Base-by-base conservation (phyloP, 2,797 vertebrate species). In the Liasis olivaceus region DNA sequence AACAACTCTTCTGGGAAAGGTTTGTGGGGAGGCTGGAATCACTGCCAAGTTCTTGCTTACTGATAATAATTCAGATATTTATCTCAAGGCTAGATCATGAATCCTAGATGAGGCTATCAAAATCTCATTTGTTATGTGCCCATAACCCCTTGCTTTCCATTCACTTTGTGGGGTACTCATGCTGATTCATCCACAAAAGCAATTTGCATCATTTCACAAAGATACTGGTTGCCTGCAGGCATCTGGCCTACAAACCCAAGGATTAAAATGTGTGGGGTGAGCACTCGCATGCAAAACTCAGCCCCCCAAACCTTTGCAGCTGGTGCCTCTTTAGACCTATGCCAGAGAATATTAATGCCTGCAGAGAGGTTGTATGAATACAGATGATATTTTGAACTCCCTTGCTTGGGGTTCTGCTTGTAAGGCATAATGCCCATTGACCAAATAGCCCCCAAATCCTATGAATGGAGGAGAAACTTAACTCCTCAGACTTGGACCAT, bases 1-100 rank as follows among this genome's bases (percentile, higher is more conserved):
- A 91, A 94, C 93, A 92, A 51, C 66, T 59, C 93, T 90, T 63
- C 31, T 28, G 89, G 92, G 94, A 88, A 92, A 88, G 56, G 26
- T 81, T 81, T 81, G 36, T 90, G 42, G 26, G 24, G 77, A 4
- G 31, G 9, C 5, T 14, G 31, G 42, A 69, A 56, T 31, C 64
- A 17, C 26, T 59, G 26, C 47, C 5, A 51, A 17, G 31, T 17
- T 64, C 56, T 59, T 91, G 58, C 56, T 91, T 54, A 93, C 42
- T 90, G n/a, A 89, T 36, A 89, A 87, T 87, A 90, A 86, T 87
- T 87, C 64, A 42, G 31, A 47, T 89, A 77, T 91, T 93, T 87
- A 36, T 89, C 59, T 59, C 60, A 42, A 28, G 60, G 47, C 17
- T 7, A 31, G 42, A 20, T 47, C 47, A 93, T 77, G 64, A 56